Evolutionary conservation across 2,113 vertebrate species (phyloP), one percentile per base, ranked within the genome.

Genomic region (Callorhinus ursinus): DNA sequence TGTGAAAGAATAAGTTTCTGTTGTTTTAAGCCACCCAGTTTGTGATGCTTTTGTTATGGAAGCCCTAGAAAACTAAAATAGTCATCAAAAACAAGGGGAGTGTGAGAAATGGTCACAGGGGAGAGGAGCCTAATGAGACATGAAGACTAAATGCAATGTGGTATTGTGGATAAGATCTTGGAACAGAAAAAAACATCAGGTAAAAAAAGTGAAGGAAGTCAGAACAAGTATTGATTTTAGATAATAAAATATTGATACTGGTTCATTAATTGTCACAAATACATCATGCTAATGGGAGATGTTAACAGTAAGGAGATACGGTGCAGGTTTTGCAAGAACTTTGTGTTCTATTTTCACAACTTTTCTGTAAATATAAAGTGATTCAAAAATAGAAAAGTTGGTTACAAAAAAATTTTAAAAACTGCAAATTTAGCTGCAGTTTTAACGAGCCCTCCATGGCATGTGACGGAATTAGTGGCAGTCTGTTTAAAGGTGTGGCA

Each of bases 321-420:
- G 16, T 24, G 10, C 65, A 7, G 16, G 0, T 0, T n/a, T 12
- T 76, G 26, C 5, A 51, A 22, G n/a, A 53, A 55, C 31, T 84
- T 21, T 28, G 1, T 76, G 21, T 15, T 24, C 16, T 71, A 46
- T 63, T 26, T 57, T 95, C 7, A 88, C 7, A 84, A 84, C 18
- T 82, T 86, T 90, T 76, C 28, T 88, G 11, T 85, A 89, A 86
- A 86, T 74, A 46, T 79, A 67, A 95, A 93, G 46, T 59, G 33
- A 81, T 42, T 88, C 42, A n/a, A 49, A 86, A 53, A n/a, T 46
- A 21, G 11, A 51, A 65, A 79, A 31, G 6, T 88, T 71, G 57
- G 42, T 93, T 81, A 59, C 33, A 49, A 28, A 88, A 83, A 83
- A 42, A 19, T 26, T 39, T 6, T 6, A 13, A 96, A 63, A 36